Base-by-base conservation (phyloP, 1,140 invertebrate genomes). In the Heliconius hewitsoni region DNA sequence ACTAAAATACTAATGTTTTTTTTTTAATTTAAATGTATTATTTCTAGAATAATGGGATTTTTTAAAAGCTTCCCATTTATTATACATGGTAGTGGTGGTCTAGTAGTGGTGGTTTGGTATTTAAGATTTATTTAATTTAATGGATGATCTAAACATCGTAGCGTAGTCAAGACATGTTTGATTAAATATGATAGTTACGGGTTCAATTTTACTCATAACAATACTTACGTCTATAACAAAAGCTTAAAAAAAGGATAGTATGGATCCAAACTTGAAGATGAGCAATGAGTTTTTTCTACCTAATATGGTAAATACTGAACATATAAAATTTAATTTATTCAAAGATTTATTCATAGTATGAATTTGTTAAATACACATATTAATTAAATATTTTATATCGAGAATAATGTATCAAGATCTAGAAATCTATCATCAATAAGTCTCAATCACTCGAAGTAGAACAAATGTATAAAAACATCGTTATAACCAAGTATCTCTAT, bases 401-500 rank as follows among this genome's bases (percentile, higher is more conserved):
- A 37, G 1, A 37, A 37, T 37, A 37, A 37, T 37, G 34, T 37
- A 6, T 37, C 6, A 37, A 30, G 23, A 66, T 66, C 3, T 30
- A 66, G 11, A 13, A 27, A 66, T 13, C 16, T 16, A 66, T 66
- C 9, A 66, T 30, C 3, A 66, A 66, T 66, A 16, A n/a, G 23
- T 52, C 16, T 52, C 6, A 30, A 66, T 30, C 0, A 52, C 18
- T 52, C 50, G 50, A 52, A 66, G 13, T 66, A 27, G 60, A 30
- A 16, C 60, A 27, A 16, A 30, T 16, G 27, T 11, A 4, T 66
- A 66, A 66, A 66, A 66, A 30, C 23, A 27, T 27, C 11, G 60
- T 30, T 66, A 30, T 66, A 66, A 27, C 16, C 39, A 52, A 76
- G n/a, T 52, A 70, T 76, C 23, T 76, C 78, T 71, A 76, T 39